Conservation (phyloP, 2,888 invertebrate species). For the Synanthedon vespiformis region DNA sequence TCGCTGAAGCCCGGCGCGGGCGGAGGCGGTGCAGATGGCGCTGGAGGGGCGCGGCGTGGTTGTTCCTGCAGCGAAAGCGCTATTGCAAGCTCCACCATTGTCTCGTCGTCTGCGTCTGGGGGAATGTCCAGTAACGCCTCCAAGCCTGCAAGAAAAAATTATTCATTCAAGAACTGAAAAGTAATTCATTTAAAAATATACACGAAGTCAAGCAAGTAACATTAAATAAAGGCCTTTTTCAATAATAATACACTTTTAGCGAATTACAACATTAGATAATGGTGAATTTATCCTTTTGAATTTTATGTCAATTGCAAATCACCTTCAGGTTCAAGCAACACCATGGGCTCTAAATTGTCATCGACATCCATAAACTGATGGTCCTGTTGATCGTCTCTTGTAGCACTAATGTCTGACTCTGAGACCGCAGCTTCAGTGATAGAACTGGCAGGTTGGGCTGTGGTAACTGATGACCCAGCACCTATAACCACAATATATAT, state of each 20-base stretch:
- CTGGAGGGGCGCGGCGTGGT: conserved; percentile 65
- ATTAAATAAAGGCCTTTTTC: no score
- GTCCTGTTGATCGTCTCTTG: conserved; percentile 53
- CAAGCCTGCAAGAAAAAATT: conserved; percentile 60
- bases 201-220: no score
- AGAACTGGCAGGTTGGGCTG: conserved; percentile 44
- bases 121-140: conserved; percentile 89
- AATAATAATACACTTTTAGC: no score
- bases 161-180: no score
- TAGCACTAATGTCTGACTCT: conserved; percentile 42
- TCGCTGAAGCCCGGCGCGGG: conserved; percentile 75
- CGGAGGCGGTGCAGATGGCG: conserved; percentile 39
- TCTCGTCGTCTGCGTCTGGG: conserved; percentile 96
- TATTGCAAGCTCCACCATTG: conserved; percentile 96
- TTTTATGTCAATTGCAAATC: conserved; percentile 23
- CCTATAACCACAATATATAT: conserved; percentile 17
- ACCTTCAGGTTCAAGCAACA: conserved; percentile 69
- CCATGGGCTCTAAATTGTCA: conserved; percentile 70
- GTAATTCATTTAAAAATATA: no score
- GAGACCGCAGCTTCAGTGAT: conserved; percentile 44
- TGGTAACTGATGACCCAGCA: conserved; percentile 39
- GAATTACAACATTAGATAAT: no score
- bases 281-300: no score
- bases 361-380: conserved; percentile 72
- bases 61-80: conserved; percentile 92